Base-by-base conservation (phyloP, 2,113 vertebrate species). In the Peucedramus taeniatus region DNA sequence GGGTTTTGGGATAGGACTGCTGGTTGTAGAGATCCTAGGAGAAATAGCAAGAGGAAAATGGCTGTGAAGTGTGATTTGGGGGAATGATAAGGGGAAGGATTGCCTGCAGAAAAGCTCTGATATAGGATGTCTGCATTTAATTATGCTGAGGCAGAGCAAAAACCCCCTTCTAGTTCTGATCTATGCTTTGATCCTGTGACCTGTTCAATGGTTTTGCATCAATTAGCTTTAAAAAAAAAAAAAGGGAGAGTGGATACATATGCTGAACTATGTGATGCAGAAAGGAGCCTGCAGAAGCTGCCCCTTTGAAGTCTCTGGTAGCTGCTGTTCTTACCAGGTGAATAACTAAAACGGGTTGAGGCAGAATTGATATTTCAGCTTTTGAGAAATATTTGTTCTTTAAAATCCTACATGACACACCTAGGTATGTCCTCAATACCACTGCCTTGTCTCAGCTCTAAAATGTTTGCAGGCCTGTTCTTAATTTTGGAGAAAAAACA, bases 391-490 rank as follows among this genome's bases (percentile, higher is more conserved):
- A 83, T 1, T 74, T 65, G 14, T 60, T 60, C 40, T 84, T 75
- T 70, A 53, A 78, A 90, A 78, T 74, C 19, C 22, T 4, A 0
- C 28, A 5, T 53, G 26, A 9, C 21, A 4, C 4, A 10, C 0
- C 0, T 37, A 37, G 21, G 3, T 49, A 21, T 37, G 27, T 83
- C 26, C 35, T 76, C 45, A 71, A n/a, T 18, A 40, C 18, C 30
- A 1, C 6, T 47, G 33, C 11, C 47, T 47, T 0, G 0, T 51
- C 49, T 68, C 23, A 45, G 11, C 18, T 60, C 23, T 72, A 14
- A 76, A 72, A 81, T 5, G 1, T 13, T 79, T 72, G 12, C 2
- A 35, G 77, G 11, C 27, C 82, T 64, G 16, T 88, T 91, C 33
- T 74, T 24, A 33, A 9, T 89, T 63, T 61, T 53, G 13, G 40